These are phyloP conservation scores for Muscicapa adusta DNA, from an alignment of 2,113 vertebrate genomes.

Conservation along the genomic window DNA sequence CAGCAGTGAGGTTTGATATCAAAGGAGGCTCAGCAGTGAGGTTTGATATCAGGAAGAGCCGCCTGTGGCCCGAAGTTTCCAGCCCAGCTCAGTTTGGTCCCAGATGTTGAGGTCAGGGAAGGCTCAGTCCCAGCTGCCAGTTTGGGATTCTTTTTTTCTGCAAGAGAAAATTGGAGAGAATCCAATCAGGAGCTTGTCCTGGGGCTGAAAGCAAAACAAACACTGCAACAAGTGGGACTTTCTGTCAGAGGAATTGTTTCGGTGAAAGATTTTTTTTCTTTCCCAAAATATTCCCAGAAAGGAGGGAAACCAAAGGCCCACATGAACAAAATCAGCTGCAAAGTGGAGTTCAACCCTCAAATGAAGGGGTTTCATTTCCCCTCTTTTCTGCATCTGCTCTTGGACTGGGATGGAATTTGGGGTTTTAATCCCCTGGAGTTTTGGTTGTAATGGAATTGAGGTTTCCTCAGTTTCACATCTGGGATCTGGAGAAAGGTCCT, in stretches of 20 bases:
- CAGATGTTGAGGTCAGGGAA: fast-evolving
- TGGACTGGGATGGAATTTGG: background rate
- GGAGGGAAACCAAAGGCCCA: background rate
- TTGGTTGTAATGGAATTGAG: background rate
- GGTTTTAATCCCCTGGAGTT: background rate
- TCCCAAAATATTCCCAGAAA: background rate
- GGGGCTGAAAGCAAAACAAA: background rate
- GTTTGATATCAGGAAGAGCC: too few relatives aligned
- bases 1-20: too few relatives aligned
- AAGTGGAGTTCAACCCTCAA: background rate
- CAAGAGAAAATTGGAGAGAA: background rate
- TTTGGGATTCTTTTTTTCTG: background rate
- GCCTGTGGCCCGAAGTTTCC: fast-evolving
- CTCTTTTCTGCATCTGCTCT: background rate
- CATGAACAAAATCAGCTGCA: background rate
- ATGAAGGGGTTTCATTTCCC: background rate
- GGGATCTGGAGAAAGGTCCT: background rate
- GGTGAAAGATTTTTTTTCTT: background rate
- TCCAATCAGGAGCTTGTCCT: background rate
- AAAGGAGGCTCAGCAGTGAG: too few relatives aligned
- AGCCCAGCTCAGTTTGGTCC: background rate
- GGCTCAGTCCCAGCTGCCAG: background rate
- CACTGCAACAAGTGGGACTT: background rate
- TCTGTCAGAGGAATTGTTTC: background rate
- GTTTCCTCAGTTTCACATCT: background rate